Evolutionary conservation across 2,888 invertebrate genomes (phyloP).

Genomic region (Willowsia nigromaculata): DNA sequence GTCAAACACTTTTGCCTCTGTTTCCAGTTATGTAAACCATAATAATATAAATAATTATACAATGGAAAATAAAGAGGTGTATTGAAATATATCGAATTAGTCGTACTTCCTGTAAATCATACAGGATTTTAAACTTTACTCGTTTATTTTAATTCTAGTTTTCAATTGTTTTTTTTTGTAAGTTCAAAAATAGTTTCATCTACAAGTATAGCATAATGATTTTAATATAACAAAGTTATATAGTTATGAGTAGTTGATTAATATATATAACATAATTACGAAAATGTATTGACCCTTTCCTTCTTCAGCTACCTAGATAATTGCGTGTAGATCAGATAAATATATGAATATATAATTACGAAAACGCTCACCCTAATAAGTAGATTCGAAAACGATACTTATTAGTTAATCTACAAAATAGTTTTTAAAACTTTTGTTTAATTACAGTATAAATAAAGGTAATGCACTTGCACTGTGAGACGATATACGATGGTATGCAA

Average conservation of each 20-base stretch:
- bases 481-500: not conserved
- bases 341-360: not conserved
- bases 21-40: too few relatives aligned
- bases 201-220: conserved; percentile 5
- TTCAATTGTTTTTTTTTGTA: conserved; percentile 25
- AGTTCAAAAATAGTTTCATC: conserved; percentile 61
- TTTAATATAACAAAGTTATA: conserved; percentile 28
- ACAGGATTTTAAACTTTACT: conserved; percentile 12
- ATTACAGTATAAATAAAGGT: not conserved
- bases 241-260: conserved; percentile 13
- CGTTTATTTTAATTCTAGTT: not conserved
- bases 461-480: conserved; percentile 8
- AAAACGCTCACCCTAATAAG: not conserved
- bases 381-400: not conserved
- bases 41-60: not conserved
- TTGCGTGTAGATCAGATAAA: not conserved
- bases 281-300: not conserved
- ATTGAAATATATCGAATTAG: not conserved
- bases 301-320: not conserved
- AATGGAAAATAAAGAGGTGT: not conserved
- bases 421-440: not conserved
- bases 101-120: not conserved
- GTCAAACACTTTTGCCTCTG: too few relatives aligned
- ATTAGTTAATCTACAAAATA: not conserved
- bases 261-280: not conserved